Evolutionary conservation across 1,140 invertebrate species (phyloP).

Genomic region (Drosophila miranda): DNA sequence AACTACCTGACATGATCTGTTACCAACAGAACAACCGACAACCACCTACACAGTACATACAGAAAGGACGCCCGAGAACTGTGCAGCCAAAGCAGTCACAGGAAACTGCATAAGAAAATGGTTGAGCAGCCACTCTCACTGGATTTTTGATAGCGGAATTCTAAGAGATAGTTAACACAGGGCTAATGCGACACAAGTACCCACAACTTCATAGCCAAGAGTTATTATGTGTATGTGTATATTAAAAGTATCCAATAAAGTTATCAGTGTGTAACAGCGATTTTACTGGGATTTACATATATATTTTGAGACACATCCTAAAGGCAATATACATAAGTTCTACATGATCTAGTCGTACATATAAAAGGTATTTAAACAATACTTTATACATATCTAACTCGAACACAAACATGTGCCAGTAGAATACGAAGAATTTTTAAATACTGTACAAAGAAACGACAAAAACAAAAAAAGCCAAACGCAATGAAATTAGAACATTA

Average conservation of each 20-base stretch:
- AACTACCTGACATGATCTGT: constrained; percentile 59
- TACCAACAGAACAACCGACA: constrained; percentile 11
- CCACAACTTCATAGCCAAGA: constrained; percentile 40
- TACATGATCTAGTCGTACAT: too few species aligned
- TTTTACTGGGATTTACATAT: constrained; percentile 39
- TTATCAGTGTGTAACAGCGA: constrained; percentile 54
- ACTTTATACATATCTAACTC: constrained; percentile 12
- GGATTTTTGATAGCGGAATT: constrained; percentile 1
- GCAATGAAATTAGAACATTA: constrained; percentile 28
- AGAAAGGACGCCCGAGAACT: constrained; percentile 7
- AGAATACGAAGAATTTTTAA: neutral
- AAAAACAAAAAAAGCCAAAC: constrained; percentile 31
- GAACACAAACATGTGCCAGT: constrained; percentile 26
- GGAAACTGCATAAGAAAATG: too few species aligned
- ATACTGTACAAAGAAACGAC: constrained; percentile 30
- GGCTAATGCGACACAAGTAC: constrained; percentile 7
- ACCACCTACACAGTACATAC: constrained; percentile 56
- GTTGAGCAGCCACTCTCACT: constrained; percentile 23
- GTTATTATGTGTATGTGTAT: constrained; percentile 53
- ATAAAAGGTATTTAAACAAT: constrained; percentile 27
- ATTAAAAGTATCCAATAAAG: constrained; percentile 69
- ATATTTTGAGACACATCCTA: constrained; percentile 36
- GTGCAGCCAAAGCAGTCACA: constrained; percentile 12
- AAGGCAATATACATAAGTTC: constrained; percentile 24
- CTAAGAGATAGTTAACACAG: constrained; percentile 14